These are phyloP conservation scores for Tamias sibiricus DNA, from an alignment of 2,113 vertebrate species.

Conservation along the genomic window DNA sequence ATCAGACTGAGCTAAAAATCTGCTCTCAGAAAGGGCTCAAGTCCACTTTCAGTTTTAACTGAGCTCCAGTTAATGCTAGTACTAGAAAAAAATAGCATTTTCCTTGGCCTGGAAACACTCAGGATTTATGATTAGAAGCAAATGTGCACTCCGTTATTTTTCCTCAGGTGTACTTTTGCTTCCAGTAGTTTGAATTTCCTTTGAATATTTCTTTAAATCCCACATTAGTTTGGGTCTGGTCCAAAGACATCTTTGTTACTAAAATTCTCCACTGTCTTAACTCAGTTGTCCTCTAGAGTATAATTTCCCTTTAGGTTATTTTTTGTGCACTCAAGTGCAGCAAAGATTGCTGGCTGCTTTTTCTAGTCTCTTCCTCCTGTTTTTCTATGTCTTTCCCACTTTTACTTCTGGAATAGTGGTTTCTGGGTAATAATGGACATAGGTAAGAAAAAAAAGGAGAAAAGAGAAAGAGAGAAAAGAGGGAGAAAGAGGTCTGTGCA, in stretches of 20 bases:
- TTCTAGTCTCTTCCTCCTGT: not conserved
- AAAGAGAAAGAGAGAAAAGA: not conserved
- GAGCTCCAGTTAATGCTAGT: not conserved
- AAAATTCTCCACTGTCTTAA: conserved; percentile 40
- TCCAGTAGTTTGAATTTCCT: not conserved
- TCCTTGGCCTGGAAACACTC: not conserved
- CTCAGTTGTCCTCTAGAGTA: not conserved
- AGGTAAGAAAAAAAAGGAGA: not conserved
- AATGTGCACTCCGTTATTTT: not conserved
- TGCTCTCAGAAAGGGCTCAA: conserved; percentile 30
- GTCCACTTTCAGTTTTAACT: conserved; percentile 15
- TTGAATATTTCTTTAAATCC: not conserved
- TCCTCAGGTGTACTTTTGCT: not conserved
- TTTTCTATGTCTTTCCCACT: not conserved
- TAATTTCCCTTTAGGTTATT: not conserved
- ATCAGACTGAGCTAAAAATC: conserved; percentile 7
- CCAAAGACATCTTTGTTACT: conserved; percentile 19
- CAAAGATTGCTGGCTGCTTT: not conserved
- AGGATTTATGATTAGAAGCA: not conserved
- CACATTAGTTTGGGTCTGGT: not conserved
- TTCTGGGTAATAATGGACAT: conserved; percentile 40
- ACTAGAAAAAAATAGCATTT: not conserved
- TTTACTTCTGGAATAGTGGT: not conserved
- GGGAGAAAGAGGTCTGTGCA: not conserved
- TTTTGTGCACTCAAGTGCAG: not conserved